These are phyloP conservation scores for Cyclina sinensis DNA, from an alignment of 1,140 invertebrate species.

Conservation along the genomic window DNA sequence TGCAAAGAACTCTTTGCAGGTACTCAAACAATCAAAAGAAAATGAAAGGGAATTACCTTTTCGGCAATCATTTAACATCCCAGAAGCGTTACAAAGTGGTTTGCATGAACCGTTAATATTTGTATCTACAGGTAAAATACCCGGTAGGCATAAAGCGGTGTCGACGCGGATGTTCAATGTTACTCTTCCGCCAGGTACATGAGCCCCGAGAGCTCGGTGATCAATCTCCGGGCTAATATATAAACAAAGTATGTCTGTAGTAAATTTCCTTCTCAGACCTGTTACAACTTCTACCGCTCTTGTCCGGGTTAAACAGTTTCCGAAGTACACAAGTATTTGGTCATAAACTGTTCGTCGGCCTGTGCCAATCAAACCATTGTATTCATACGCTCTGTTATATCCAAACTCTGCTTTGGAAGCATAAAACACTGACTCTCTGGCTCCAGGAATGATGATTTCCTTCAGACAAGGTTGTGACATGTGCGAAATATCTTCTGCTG, in stretches of 20 bases:
- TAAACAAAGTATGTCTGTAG: not conserved
- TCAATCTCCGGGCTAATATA: slow-evolving; percentile 10
- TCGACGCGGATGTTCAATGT: not conserved
- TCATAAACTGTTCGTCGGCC: not conserved
- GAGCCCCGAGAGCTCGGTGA: not conserved
- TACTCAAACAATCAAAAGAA: no score
- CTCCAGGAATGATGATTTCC: slow-evolving; percentile 7
- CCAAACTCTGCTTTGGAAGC: slow-evolving; percentile 8
- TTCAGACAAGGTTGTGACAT: not conserved
- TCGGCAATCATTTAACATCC: not conserved
- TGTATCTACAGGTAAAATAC: not conserved
- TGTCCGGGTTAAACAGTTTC: not conserved
- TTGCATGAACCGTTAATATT: not conserved
- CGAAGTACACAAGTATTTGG: not conserved
- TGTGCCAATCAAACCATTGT: not conserved
- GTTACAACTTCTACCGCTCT: not conserved
- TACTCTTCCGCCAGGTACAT: not conserved
- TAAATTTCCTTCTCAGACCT: not conserved
- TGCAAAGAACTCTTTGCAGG: no score
- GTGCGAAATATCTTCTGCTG: slow-evolving; percentile 2
- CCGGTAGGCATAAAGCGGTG: not conserved
- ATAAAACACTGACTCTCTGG: not conserved
- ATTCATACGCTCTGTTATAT: slow-evolving; percentile 8
- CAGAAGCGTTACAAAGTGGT: not conserved
- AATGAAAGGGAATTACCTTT: no score